Percentiles rank a stretch among this genome's conserved stretches.
phyloP scores from a whole-genome alignment of 2,797 vertebrate species.

The Dendrocincla fuliginosa region DNA sequence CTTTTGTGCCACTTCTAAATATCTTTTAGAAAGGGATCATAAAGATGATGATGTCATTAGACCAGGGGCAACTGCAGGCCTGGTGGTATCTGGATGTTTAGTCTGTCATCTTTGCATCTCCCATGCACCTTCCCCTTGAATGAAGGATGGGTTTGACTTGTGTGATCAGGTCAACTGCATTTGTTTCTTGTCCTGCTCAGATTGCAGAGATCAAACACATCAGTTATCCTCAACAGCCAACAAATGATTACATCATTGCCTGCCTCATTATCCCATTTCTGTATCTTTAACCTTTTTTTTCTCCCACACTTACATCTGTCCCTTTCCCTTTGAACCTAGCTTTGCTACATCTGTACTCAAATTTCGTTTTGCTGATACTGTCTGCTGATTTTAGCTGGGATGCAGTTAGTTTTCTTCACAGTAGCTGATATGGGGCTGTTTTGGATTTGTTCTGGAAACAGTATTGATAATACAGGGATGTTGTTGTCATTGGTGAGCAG shows the following conservation, averaged over 20 bases:
- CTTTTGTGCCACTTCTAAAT: neutral
- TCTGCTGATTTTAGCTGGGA: neutral
- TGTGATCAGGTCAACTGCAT: neutral
- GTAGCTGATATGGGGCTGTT: neutral
- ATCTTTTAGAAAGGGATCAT: neutral
- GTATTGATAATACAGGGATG: neutral
- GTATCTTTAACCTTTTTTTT: neutral
- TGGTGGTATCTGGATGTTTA: neutral
- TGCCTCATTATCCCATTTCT: neutral
- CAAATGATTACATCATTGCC: neutral
- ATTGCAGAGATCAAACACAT: neutral
- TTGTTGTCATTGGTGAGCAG: neutral
- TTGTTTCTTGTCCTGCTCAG: neutral
- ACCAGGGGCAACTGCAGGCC: neutral
- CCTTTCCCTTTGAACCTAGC: neutral
- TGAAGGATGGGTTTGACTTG: neutral
- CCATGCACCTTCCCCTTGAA: neutral
- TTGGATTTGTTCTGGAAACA: neutral
- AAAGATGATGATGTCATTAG: rapidly evolving
- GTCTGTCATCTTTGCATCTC: neutral
- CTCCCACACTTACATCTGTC: neutral
- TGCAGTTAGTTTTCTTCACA: neutral
- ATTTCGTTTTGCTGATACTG: neutral
- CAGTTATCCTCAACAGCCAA: neutral
- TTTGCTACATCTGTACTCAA: neutral